Evolutionary conservation across 2,113 vertebrate genomes (phyloP).

Genomic region (Plecotus auritus): DNA sequence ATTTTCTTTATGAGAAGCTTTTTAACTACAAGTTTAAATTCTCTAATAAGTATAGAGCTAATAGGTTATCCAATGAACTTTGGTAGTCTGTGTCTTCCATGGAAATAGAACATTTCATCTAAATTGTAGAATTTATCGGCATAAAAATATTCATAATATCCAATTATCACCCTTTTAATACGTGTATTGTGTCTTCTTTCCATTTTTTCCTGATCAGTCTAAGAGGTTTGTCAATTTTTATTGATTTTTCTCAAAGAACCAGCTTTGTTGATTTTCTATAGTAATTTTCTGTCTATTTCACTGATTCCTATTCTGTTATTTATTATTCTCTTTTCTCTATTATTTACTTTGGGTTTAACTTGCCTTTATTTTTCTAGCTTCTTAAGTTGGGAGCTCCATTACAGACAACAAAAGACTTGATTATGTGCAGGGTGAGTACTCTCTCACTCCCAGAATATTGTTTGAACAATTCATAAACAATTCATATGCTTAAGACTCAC

Average conservation of each 20-base stretch:
- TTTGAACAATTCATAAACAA: neutral
- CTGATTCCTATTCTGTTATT: neutral
- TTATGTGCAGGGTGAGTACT: neutral
- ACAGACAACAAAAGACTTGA: neutral
- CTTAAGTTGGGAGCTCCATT: neutral
- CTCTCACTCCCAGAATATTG: neutral
- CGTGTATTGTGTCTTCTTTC: neutral
- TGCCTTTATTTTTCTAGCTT: neutral
- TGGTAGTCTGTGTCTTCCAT: neutral
- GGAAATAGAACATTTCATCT: neutral
- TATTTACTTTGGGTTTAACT: neutral
- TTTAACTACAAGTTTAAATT: neutral
- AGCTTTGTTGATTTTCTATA: neutral
- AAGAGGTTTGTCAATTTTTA: neutral
- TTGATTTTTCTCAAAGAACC: neutral
- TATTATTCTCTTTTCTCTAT: neutral
- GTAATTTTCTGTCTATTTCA: neutral
- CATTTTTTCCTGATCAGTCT: neutral
- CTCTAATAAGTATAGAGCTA: neutral
- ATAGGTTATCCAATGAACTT: neutral
- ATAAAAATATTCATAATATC: neutral
- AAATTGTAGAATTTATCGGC: neutral
- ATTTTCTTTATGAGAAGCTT: neutral
- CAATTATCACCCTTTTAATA: neutral
- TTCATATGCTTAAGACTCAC: neutral